A percentile compares a stretch with the other conserved stretches of the same genome.
These are phyloP conservation scores for Cerastoderma edule DNA, from an alignment of 2,888 invertebrate species.

Conservation along the genomic window DNA sequence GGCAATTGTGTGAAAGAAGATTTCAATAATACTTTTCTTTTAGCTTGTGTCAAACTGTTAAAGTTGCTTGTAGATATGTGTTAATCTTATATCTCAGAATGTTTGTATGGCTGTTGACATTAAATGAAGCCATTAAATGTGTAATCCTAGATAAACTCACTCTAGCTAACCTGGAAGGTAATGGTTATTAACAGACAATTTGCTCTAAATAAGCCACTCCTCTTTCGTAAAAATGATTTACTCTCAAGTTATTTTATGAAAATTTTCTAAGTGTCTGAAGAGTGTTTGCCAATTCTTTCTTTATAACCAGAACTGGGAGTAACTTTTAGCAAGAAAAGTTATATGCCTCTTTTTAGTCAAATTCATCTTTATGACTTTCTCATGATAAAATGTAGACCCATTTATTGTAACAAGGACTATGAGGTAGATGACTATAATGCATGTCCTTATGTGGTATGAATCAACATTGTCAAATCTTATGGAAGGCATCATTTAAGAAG, in stretches of 20 bases:
- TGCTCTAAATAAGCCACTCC: background rate
- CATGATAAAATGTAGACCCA: background rate
- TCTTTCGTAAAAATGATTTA: background rate
- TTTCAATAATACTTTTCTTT: background rate
- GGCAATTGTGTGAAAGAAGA: background rate
- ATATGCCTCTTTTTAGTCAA: background rate
- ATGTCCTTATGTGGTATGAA: too few relatives aligned
- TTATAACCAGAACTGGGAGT: background rate
- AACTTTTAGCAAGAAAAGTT: background rate
- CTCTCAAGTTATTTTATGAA: background rate
- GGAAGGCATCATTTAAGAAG: too few relatives aligned
- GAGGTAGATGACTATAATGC: too few relatives aligned
- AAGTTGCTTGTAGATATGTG: slow-evolving; percentile 1
- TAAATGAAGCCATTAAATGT: background rate
- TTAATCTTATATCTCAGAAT: background rate
- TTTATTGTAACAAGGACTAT: background rate
- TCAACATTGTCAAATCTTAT: too few relatives aligned
- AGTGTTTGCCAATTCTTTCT: background rate
- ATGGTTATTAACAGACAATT: background rate
- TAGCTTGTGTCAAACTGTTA: too few relatives aligned
- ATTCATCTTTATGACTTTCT: background rate
- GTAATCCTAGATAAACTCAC: too few relatives aligned
- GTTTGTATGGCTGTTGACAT: background rate
- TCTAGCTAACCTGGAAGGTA: background rate
- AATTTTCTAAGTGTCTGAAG: background rate